Percentiles rank a stretch among this genome's conserved stretches.
phyloP scores from a whole-genome alignment of 2,113 vertebrate genomes.

The Hipposideros armiger region DNA sequence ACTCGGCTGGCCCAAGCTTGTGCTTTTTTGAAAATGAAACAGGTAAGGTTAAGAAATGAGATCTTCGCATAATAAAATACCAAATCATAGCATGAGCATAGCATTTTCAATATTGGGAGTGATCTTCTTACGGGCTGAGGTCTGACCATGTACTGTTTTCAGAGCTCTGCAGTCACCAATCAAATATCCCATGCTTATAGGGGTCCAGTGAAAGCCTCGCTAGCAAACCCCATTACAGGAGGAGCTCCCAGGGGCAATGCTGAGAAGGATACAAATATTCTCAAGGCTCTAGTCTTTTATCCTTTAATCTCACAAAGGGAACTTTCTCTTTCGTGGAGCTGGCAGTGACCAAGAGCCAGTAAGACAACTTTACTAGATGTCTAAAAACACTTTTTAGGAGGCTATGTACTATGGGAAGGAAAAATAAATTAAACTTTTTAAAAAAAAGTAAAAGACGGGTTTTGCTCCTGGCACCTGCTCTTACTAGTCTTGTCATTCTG shows the following conservation, averaged over 20 bases:
- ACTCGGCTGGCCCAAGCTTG: no score
- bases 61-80: neutral
- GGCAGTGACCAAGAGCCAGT: neutral
- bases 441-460: neutral
- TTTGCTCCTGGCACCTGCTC: neutral
- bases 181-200: neutral
- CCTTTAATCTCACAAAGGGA: conserved; percentile 25
- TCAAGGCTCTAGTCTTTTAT: neutral
- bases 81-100: neutral
- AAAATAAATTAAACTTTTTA: neutral
- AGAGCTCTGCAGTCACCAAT: neutral
- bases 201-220: neutral
- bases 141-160: neutral
- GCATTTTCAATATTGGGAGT: neutral
- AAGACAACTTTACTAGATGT: neutral
- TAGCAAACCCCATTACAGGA: neutral
- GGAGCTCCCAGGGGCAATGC: neutral
- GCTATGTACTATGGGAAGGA: neutral
- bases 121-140: neutral
- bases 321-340: neutral
- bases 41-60: conserved; percentile 1
- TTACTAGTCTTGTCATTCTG: neutral
- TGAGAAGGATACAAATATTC: neutral
- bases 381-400: neutral
- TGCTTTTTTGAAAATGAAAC: neutral